Evolutionary conservation across 2,797 vertebrate species (phyloP).

Genomic region (Melanotaenia nigrans): DNA sequence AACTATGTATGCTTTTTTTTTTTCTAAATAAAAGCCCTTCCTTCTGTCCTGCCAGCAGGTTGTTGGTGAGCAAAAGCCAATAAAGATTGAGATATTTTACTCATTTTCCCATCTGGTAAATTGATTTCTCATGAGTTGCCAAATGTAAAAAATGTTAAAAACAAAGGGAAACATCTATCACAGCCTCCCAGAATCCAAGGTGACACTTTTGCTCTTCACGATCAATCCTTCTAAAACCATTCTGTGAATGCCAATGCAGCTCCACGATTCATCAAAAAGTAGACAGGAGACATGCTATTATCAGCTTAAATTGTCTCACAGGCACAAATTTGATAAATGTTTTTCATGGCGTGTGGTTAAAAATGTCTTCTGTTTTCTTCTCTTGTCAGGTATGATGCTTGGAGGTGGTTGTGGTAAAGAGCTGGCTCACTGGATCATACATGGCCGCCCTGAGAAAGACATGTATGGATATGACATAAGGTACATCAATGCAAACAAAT

Average conservation of each 20-base stretch:
- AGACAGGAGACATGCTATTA: background rate
- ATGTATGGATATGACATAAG: constrained; percentile 98
- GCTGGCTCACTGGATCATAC: constrained; percentile 93
- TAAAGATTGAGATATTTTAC: background rate
- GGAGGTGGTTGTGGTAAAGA: constrained; percentile 96
- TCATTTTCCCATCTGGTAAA: background rate
- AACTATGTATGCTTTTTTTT: background rate
- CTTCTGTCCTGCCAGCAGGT: constrained; percentile 2
- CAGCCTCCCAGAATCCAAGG: background rate
- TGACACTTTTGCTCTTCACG: background rate
- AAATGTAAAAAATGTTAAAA: background rate
- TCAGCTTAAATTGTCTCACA: background rate
- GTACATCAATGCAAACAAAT: constrained; percentile 55
- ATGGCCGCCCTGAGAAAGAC: constrained; percentile 93
- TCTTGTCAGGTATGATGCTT: constrained; percentile 93
- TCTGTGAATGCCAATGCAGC: background rate
- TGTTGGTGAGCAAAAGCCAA: background rate
- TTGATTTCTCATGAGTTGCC: background rate
- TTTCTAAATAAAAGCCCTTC: constrained; percentile 11
- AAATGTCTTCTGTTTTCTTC: background rate
- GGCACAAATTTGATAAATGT: background rate
- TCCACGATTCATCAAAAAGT: background rate
- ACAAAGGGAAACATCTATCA: background rate
- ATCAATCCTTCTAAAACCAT: background rate
- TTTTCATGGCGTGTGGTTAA: background rate